phyloP scores from a whole-genome alignment of 2,113 vertebrate genomes.

The Mus spicilegus region DNA sequence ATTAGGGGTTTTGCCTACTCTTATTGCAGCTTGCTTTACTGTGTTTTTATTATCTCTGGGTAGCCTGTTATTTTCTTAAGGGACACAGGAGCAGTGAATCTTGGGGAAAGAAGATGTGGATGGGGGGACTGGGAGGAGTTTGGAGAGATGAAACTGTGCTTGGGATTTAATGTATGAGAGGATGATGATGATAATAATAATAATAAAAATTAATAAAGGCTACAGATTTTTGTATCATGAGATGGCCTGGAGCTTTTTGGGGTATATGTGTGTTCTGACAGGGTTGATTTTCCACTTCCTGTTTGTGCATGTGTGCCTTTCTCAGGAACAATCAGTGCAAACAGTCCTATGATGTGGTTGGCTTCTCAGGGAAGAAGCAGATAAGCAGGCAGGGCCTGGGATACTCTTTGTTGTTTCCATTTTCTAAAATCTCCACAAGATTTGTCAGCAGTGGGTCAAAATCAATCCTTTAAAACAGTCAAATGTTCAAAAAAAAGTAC shows the following conservation, averaged over 20 bases:
- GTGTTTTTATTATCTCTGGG: not conserved
- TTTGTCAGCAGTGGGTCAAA: not conserved
- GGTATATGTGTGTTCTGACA: rapidly evolving
- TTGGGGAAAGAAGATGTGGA: not conserved
- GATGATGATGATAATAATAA: too few species aligned
- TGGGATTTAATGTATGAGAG: not conserved
- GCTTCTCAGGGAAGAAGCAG: not conserved
- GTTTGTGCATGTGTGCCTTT: not conserved
- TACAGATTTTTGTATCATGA: not conserved
- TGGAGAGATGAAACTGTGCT: not conserved
- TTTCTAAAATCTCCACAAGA: not conserved
- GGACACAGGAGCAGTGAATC: not conserved
- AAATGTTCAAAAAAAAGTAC: not conserved
- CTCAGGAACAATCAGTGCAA: not conserved
- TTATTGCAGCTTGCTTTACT: not conserved
- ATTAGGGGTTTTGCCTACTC: not conserved
- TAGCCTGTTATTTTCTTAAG: not conserved
- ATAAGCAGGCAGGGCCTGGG: not conserved
- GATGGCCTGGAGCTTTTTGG: not conserved
- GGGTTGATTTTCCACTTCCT: not conserved
- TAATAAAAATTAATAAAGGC: not conserved
- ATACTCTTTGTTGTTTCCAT: not conserved
- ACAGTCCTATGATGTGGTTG: rapidly evolving
- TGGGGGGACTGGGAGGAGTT: not conserved
- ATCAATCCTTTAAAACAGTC: not conserved